Conservation (phyloP, 2,797 vertebrate species). For the Phalloptychus januarius region DNA sequence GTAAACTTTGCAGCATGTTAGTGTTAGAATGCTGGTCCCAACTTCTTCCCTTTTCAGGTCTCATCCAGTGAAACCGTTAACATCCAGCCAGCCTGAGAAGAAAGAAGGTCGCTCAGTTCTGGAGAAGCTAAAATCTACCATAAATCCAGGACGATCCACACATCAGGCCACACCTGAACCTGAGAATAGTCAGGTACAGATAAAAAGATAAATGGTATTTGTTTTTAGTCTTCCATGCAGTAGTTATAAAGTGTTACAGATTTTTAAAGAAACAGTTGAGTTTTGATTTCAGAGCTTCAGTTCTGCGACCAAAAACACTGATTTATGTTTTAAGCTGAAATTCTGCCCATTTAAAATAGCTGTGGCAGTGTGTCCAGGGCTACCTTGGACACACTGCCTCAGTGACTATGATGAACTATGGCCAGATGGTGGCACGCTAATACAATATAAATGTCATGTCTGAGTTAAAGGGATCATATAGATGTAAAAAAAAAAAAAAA, state of each 20-base stretch:
- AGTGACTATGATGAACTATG: not conserved
- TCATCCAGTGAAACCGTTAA: slow-evolving; percentile 93
- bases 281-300: not conserved
- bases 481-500: not conserved
- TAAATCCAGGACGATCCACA: slow-evolving; percentile 76
- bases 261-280: not conserved
- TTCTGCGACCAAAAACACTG: not conserved
- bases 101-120: slow-evolving; percentile 85
- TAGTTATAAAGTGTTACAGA: not conserved
- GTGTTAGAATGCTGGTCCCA: slow-evolving; percentile 33
- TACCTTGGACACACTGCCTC: not conserved
- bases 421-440: not conserved
- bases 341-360: not conserved
- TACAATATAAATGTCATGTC: not conserved
- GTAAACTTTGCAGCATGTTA: not conserved
- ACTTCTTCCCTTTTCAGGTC: slow-evolving; percentile 79
- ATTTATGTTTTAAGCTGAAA: not conserved
- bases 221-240: not conserved
- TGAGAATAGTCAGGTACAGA: slow-evolving; percentile 72
- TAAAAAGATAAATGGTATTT: not conserved
- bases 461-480: not conserved
- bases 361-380: not conserved
- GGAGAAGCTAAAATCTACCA: slow-evolving; percentile 87
- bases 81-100: slow-evolving; percentile 80
- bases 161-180: slow-evolving; percentile 73